phyloP scores from a whole-genome alignment of 2,888 invertebrate genomes.

The Tetragonisca angustula region DNA sequence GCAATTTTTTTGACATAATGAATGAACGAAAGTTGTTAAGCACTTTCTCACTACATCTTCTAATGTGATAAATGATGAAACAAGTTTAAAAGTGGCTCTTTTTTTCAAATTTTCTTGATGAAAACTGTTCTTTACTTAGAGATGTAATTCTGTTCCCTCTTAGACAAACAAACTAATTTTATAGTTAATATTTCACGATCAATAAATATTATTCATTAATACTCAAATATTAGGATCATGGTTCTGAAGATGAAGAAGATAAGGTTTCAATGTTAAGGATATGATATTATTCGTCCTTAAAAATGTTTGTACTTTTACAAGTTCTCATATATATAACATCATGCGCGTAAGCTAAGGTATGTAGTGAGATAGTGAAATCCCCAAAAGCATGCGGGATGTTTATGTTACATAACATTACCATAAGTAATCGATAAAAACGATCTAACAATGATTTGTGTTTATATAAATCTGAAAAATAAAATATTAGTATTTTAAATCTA shows the following conservation, averaged over 20 bases:
- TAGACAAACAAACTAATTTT: background rate
- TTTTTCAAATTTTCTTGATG: background rate
- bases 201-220: background rate
- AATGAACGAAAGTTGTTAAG: slow-evolving; percentile 46
- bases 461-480: slow-evolving; percentile 59
- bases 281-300: slow-evolving; percentile 20
- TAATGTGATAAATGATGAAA: background rate
- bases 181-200: background rate
- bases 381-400: slow-evolving; percentile 82
- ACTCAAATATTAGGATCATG: background rate
- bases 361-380: slow-evolving; percentile 80
- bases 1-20: background rate
- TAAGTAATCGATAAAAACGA: slow-evolving; percentile 50
- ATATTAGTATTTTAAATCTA: slow-evolving; percentile 34
- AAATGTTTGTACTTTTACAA: slow-evolving; percentile 26
- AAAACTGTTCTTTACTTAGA: background rate
- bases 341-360: slow-evolving; percentile 82
- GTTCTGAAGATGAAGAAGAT: slow-evolving; percentile 13
- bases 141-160: background rate
- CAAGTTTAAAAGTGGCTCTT: background rate
- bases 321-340: slow-evolving; percentile 70
- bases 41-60: slow-evolving; percentile 78
- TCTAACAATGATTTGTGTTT: slow-evolving; percentile 48
- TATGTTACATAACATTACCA: slow-evolving; percentile 68
- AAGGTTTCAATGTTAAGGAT: slow-evolving; percentile 22